Conservation (phyloP, 1,140 invertebrate species). For the Cherax quadricarinatus region DNA sequence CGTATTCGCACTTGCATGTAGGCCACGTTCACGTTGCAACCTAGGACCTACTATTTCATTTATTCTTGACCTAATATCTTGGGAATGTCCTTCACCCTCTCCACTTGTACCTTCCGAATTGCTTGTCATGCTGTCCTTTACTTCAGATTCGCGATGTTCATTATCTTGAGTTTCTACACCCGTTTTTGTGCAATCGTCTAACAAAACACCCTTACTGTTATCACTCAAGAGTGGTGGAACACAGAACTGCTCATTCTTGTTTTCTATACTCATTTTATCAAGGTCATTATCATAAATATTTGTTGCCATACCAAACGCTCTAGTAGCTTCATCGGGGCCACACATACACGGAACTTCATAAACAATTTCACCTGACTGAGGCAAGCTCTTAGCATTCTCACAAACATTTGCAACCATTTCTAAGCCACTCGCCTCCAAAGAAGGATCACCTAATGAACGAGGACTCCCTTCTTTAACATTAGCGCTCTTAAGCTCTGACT, state of each 20-base stretch:
- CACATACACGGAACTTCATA: conserved; percentile 62
- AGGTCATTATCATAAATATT: background rate
- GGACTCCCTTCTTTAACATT: background rate
- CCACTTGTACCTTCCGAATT: background rate
- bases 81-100: conserved; percentile 8
- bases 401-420: background rate
- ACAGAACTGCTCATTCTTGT: conserved; percentile 32
- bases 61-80: conserved; percentile 60
- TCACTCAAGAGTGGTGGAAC: conserved; percentile 37
- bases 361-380: conserved; percentile 44
- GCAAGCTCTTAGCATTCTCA: background rate
- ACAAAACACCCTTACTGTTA: background rate
- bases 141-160: background rate
- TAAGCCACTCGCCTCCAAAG: background rate
- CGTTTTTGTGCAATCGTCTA: conserved; percentile 19
- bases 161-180: background rate
- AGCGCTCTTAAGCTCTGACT: background rate
- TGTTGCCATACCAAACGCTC: background rate
- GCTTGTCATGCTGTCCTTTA: background rate
- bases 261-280: background rate
- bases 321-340: background rate
- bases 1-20: background rate
- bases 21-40: conserved; percentile 37
- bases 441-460: background rate
- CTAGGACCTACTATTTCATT: conserved; percentile 60